Evolutionary conservation across 2,113 vertebrate species (phyloP).

Genomic region (Ascaphus truei): DNA sequence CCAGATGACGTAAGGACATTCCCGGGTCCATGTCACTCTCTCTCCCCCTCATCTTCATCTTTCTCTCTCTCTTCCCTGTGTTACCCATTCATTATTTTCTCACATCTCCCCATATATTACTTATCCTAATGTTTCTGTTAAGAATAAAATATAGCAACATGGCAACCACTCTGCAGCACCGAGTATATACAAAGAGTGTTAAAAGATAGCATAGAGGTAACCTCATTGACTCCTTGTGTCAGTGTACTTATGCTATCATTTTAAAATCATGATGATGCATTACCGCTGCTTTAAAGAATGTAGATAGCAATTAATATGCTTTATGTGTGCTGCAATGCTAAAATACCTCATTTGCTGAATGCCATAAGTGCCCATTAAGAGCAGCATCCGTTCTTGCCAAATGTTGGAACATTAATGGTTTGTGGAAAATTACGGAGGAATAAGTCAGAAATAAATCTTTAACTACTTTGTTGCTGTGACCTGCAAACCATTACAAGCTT

Average conservation of each 20-base stretch:
- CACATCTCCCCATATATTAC: no score
- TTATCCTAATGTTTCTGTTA: no score
- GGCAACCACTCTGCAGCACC: no score
- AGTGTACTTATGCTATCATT: neutral
- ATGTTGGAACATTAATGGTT: constrained; percentile 25
- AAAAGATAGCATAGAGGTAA: no score
- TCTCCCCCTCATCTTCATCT: no score
- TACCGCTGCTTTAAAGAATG: neutral
- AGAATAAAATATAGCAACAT: no score
- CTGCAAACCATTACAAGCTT: neutral
- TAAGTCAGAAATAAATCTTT: constrained; percentile 25
- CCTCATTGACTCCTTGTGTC: constrained; percentile 8
- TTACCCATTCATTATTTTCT: no score
- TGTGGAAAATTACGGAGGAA: constrained; percentile 18
- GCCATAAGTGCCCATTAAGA: constrained; percentile 30
- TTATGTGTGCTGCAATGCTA: constrained; percentile 23
- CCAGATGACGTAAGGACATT: no score
- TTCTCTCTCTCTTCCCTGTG: no score
- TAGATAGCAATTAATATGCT: constrained; percentile 26
- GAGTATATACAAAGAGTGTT: no score
- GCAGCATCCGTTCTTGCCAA: constrained; percentile 29
- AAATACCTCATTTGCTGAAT: constrained; percentile 24
- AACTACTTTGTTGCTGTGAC: constrained; percentile 6
- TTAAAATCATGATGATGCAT: constrained; percentile 30
- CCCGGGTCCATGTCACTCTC: no score